Evolutionary conservation across 2,888 invertebrate species (phyloP), one percentile per base, ranked within the genome.

Genomic region (Cheilosia grossa): DNA sequence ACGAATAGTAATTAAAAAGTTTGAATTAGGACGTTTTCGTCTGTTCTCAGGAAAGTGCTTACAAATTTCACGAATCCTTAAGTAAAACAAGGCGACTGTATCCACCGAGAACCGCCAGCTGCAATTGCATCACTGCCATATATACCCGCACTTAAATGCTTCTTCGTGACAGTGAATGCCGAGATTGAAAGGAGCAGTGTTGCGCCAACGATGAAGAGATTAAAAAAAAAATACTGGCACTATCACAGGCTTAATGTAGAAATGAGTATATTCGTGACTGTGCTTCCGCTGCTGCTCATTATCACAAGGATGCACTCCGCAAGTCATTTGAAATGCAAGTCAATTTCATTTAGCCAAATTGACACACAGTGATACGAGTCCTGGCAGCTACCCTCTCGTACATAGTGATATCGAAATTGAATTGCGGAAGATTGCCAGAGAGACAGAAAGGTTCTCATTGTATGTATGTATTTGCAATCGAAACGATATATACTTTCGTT

Each of bases 1-100:
- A 13, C 37, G 37, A 13, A 30, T 9, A 53, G 53, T 40, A 53
- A 66, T 53, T 66, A 53, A 53, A 66, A 66, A 64, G 21, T 64
- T 64, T 49, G 3, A 21, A 51, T 37, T 4, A 17, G 37, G 17
- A 51, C 10, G 51, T 2, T 10, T 9, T 15, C 51, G 21, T 6
- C 51, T 13, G 13, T 37, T 37, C 13, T 3, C 37, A 37, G 37
- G 13, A 7, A 47, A 47, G 44, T n/a, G 44, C 17, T 47, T 47
- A 17, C 49, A 33, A 27, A 37, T 37, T 61, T 30, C 10, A 27
- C 19, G 17, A 47, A 19, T 17, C 44, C 44, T 4, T 4, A 13
- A 37, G 37, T 37, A 10, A 37, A 37, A 37, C 37, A 37, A 37
- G 37, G 13, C 37, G 37, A 37, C 44, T 7, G 44, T n/a, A 40